Base-by-base conservation (phyloP, 2,797 vertebrate genomes). In the Myoxocephalus aenaeus region DNA sequence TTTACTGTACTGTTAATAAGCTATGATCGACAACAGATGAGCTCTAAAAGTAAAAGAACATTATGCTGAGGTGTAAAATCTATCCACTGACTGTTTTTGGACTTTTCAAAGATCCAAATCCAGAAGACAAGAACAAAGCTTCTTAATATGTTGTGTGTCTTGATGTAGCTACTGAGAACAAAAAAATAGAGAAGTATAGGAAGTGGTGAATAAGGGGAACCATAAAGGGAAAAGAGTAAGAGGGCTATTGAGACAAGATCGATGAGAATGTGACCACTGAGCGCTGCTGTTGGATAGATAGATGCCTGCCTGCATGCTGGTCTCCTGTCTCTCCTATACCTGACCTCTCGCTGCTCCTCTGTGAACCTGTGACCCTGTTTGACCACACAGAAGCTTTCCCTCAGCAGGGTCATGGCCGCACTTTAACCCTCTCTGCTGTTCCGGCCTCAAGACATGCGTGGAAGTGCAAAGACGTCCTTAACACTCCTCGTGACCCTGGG, bases 311-410 rank as follows among this genome's bases (percentile, higher is more conserved):
- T 61, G 29, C 61, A 66, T 65, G 58, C 32, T 77, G 42, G 58
- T 69, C 46, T 66, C 17, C 72, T 82, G 65, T 86, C 86, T 76
- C 64, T 89, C 57, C 56, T 12, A 38, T 11, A 17, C 29, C 34
- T 81, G 44, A 91, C 85, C 91, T 86, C 65, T 84, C 3, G 0
- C 65, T 69, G 61, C 63, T 72, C 81, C n/a, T 29, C 56, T 56
- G 4, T 80, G 90, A 91, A 89, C 90, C 66, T 1, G 44, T 80
- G 91, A 91, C 90, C 90, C 66, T 1, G 44, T 54, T 80, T 82
- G 90, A 83, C 93, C 93, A 93, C 92, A 93, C 89, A 91, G 88
- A 88, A 94, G 82, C 22, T 34, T 78, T 63, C 61, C 59, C 73
- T 92, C 89, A 92, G 89, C 86, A 79, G 90, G 84, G 88, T 91